Evolutionary conservation across 2,797 vertebrate species (phyloP).

Genomic region (Cygnus olor): DNA sequence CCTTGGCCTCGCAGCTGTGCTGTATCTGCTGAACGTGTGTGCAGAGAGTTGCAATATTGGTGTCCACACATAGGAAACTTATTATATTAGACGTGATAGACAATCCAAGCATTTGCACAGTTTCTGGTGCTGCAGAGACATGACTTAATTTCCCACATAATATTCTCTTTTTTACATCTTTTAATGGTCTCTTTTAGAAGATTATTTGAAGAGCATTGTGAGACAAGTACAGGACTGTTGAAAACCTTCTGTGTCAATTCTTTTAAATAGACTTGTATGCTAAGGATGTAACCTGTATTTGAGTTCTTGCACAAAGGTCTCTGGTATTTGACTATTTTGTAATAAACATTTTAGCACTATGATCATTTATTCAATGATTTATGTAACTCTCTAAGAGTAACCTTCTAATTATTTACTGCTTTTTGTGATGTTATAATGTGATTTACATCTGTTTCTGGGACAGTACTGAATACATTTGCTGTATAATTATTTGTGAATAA

Average conservation of each 20-base stretch:
- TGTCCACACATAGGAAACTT: accelerated
- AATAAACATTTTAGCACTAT: background rate
- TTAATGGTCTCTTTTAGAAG: background rate
- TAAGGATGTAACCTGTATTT: background rate
- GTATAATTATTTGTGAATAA: slow-evolving; percentile 33
- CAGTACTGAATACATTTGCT: slow-evolving; percentile 21
- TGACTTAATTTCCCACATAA: background rate
- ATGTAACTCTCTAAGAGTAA: background rate
- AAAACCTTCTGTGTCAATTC: background rate
- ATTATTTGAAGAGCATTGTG: background rate
- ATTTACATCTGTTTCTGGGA: slow-evolving; percentile 47
- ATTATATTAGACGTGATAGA: background rate
- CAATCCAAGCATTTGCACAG: background rate
- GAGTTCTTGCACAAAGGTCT: background rate
- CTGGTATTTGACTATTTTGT: background rate
- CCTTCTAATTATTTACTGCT: background rate
- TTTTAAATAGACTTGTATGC: background rate
- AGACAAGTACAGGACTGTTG: background rate
- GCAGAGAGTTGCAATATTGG: accelerated
- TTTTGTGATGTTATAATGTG: background rate
- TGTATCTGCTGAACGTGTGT: background rate
- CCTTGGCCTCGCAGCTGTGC: background rate
- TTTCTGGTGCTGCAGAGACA: background rate
- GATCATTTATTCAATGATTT: background rate
- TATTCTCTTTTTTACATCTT: background rate